Conservation (phyloP, 2,113 vertebrate genomes). For the Epinephelus lanceolatus region DNA sequence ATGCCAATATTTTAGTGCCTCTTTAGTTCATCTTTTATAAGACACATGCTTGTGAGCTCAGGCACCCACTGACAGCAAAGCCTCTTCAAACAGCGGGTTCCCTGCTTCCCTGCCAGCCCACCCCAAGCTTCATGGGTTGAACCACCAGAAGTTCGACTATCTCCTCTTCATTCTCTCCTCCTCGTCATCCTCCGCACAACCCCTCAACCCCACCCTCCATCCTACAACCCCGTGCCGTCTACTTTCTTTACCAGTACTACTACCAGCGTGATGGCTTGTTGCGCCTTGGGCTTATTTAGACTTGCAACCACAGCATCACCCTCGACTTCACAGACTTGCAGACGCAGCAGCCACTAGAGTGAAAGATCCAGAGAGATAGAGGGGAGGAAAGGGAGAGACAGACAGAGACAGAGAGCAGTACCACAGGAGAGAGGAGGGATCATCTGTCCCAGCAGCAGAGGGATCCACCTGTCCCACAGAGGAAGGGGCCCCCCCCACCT, state of each 20-base stretch:
- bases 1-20: constrained; percentile 5
- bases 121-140: constrained; percentile 86
- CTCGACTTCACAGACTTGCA: constrained; percentile 70
- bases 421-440: constrained; percentile 51
- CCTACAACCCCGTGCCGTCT: constrained; percentile 49
- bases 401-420: constrained; percentile 41
- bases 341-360: constrained; percentile 79
- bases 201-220: constrained; percentile 13
- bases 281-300: constrained; percentile 83
- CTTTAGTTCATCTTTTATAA: constrained; percentile 61
- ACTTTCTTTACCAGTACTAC: constrained; percentile 71
- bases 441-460: constrained; percentile 50
- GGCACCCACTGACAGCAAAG: constrained; percentile 54
- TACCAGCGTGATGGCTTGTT: constrained; percentile 75
- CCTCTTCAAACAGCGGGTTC: constrained; percentile 62
- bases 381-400: constrained; percentile 33
- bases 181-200: constrained; percentile 44
- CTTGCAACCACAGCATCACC: constrained; percentile 80
- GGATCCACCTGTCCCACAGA: constrained; percentile 74
- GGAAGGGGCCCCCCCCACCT: constrained; percentile 75
- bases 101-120: constrained; percentile 68
- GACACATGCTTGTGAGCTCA: constrained; percentile 50
- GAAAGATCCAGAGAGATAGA: constrained; percentile 49
- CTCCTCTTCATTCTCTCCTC: constrained; percentile 57
- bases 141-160: constrained; percentile 69